Percentiles rank a stretch among this genome's conserved stretches.
Conservation (phyloP, 2,888 invertebrate genomes). For the Hirtodrosophila alboralis region DNA sequence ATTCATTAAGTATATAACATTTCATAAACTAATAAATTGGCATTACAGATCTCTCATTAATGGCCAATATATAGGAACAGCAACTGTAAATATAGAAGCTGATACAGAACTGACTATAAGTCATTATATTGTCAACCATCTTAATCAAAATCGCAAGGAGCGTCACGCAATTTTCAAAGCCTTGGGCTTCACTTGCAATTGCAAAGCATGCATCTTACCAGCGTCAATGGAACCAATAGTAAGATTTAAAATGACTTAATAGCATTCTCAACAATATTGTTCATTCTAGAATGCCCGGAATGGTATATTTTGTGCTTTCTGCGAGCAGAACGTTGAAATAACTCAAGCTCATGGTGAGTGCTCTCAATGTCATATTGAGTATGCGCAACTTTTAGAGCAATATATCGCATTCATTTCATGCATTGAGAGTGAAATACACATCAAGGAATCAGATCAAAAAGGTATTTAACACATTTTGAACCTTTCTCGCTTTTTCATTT, state of each 20-base stretch:
- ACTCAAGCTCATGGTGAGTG: slow-evolving; percentile 42
- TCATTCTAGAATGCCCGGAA: slow-evolving; percentile 36
- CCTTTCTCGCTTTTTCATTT: background rate
- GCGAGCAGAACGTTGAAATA: slow-evolving; percentile 22
- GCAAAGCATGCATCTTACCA: slow-evolving; percentile 1
- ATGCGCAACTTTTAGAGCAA: slow-evolving; percentile 34
- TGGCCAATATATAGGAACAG: slow-evolving; percentile 33
- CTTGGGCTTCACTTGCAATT: slow-evolving; percentile 7
- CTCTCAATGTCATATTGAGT: slow-evolving; percentile 35
- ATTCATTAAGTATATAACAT: background rate
- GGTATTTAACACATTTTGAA: slow-evolving; percentile 8
- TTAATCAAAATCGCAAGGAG: background rate
- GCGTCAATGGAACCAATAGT: slow-evolving; percentile 7
- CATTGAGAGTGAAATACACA: slow-evolving; percentile 36
- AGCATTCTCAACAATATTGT: background rate
- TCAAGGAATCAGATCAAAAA: slow-evolving; percentile 5
- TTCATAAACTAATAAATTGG: slow-evolving; percentile 9
- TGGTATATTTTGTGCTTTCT: slow-evolving; percentile 47
- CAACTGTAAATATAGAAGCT: slow-evolving; percentile 10
- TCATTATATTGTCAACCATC: slow-evolving; percentile 2
- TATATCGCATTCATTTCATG: slow-evolving; percentile 34
- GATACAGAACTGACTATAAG: slow-evolving; percentile 39
- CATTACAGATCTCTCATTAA: slow-evolving; percentile 9
- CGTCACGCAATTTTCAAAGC: too few relatives aligned
- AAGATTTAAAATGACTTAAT: background rate